Conservation (phyloP, 2,113 vertebrate genomes). For the Solea senegalensis region DNA sequence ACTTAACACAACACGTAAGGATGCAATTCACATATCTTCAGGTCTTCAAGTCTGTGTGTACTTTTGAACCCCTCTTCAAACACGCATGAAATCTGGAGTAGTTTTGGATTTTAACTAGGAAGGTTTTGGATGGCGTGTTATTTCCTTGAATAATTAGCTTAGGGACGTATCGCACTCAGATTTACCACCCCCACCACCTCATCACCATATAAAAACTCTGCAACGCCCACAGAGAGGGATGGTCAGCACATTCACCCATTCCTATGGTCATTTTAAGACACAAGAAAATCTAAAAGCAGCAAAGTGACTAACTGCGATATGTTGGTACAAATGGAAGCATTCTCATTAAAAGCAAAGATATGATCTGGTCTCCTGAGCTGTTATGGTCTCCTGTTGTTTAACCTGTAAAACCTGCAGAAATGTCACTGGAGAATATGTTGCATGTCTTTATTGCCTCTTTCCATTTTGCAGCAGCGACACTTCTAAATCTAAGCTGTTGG, state of each 20-base stretch:
- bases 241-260: constrained; percentile 72
- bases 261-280: constrained; percentile 52
- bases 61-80: constrained; percentile 19
- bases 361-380: neutral
- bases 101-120: constrained; percentile 2
- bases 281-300: constrained; percentile 24
- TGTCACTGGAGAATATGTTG: constrained; percentile 1
- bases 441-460: neutral
- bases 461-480: constrained; percentile 11
- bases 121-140: constrained; percentile 13
- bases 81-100: neutral
- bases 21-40: constrained; percentile 42
- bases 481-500: constrained; percentile 25
- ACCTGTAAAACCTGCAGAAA: constrained; percentile 7
- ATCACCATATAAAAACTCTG: constrained; percentile 75
- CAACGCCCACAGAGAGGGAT: constrained; percentile 50
- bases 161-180: constrained; percentile 34
- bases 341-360: constrained; percentile 7
- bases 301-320: constrained; percentile 5
- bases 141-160: constrained; percentile 51
- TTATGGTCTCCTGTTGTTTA: neutral
- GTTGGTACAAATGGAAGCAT: constrained; percentile 7
- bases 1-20: constrained; percentile 42
- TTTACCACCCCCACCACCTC: constrained; percentile 54
- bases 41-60: neutral